A percentile compares a stretch with the other conserved stretches of the same genome.
These are phyloP conservation scores for Dendrolimus pini DNA, from an alignment of 2,888 invertebrate genomes.

Conservation along the genomic window DNA sequence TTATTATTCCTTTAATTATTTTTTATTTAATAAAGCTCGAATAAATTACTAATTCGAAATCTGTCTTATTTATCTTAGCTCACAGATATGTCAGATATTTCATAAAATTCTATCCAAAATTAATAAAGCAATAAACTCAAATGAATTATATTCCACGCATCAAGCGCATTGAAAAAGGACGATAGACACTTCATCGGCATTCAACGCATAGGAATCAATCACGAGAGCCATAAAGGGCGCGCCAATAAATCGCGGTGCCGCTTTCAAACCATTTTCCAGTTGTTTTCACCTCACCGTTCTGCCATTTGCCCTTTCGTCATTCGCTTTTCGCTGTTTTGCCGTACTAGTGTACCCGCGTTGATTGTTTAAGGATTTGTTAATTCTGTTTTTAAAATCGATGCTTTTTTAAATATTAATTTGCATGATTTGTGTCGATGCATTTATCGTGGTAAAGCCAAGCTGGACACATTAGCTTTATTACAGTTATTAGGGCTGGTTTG, in stretches of 20 bases:
- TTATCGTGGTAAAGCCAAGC: too few species aligned
- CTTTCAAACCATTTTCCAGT: conserved; percentile 53
- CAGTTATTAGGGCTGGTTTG: too few species aligned
- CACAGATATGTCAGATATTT: neutral
- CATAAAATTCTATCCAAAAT: neutral
- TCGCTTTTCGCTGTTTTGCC: neutral
- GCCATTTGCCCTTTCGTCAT: neutral
- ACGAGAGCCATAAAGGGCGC: neutral
- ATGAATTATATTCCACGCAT: neutral
- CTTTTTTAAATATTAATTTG: too few species aligned
- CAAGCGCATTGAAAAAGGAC: neutral
- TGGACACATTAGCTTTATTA: too few species aligned
- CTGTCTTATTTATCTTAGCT: neutral
- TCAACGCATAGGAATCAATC: conserved; percentile 1
- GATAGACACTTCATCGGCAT: neutral
- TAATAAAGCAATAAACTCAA: neutral
- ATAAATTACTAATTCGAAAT: too few species aligned
- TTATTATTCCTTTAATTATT: too few species aligned
- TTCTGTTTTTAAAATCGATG: too few species aligned
- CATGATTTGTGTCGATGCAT: too few species aligned
- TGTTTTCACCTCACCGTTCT: conserved; percentile 53
- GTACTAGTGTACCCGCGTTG: neutral
- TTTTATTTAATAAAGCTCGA: too few species aligned
- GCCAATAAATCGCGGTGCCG: conserved; percentile 8
- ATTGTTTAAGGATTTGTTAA: neutral